Conservation (phyloP, 2,797 vertebrate genomes). For the Enoplosus armatus region DNA sequence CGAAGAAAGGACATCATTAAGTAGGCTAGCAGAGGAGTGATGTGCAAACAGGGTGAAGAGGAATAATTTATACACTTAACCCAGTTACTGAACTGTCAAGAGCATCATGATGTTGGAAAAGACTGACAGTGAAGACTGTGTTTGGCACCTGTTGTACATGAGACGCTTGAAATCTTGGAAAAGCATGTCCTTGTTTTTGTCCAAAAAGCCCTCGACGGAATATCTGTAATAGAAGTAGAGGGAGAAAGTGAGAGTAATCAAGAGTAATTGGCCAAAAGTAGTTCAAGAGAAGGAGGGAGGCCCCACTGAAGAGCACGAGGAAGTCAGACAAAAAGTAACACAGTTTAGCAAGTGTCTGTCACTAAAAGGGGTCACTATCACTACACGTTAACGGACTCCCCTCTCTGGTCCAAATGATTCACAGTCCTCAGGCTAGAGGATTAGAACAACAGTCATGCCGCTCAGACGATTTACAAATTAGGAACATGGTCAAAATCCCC, state of each 20-base stretch:
- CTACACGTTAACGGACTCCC: background rate
- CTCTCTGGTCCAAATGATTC: constrained; percentile 28
- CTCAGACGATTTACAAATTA: constrained; percentile 56
- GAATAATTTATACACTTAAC: constrained; percentile 38
- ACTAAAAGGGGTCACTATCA: constrained; percentile 21
- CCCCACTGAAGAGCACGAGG: background rate
- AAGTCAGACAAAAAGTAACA: constrained; percentile 14
- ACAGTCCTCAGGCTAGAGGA: constrained; percentile 43
- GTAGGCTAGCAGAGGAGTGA: constrained; percentile 26
- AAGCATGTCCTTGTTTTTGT: constrained; percentile 95
- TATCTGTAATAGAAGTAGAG: constrained; percentile 83
- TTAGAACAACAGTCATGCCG: constrained; percentile 38
- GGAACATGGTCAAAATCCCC: constrained; percentile 40
- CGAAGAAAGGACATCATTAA: constrained; percentile 1
- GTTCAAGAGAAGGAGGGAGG: constrained; percentile 18
- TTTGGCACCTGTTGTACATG: constrained; percentile 91
- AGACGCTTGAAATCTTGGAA: constrained; percentile 97
- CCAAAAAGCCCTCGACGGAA: constrained; percentile 93
- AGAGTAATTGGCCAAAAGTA: constrained; percentile 24
- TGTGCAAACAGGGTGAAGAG: constrained; percentile 8
- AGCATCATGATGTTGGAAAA: constrained; percentile 14
- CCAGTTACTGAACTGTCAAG: constrained; percentile 45
- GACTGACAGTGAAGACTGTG: background rate
- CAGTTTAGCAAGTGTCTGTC: background rate
- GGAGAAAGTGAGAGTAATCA: constrained; percentile 1